These are phyloP conservation scores for Copidosoma aretas DNA, from an alignment of 2,888 invertebrate species.

Conservation along the genomic window DNA sequence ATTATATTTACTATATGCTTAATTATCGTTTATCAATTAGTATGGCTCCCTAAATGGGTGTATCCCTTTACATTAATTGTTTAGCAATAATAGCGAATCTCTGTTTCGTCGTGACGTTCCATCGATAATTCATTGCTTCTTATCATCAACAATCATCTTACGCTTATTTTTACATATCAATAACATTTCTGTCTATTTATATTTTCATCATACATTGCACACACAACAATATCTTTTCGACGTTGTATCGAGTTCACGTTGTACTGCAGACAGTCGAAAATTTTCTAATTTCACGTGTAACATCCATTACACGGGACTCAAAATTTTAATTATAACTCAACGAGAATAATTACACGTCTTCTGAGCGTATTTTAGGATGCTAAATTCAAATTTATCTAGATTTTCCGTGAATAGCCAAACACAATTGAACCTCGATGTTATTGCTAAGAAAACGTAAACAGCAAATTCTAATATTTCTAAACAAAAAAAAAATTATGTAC, in stretches of 20 bases:
- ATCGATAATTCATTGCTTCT: constrained; percentile 13
- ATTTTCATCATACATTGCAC: constrained; percentile 1
- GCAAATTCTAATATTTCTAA: too few relatives aligned
- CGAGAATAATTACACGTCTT: too few relatives aligned
- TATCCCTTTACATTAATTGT: not conserved
- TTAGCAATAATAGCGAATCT: not conserved
- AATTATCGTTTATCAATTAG: not conserved
- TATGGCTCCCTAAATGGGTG: not conserved
- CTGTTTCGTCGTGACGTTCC: not conserved
- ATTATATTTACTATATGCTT: not conserved
- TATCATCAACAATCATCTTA: not conserved
- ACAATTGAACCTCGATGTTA: too few relatives aligned
- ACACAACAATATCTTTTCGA: not conserved
- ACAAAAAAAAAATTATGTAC: too few relatives aligned
- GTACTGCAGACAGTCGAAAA: too few relatives aligned
- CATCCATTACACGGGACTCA: too few relatives aligned
- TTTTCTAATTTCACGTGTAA: too few relatives aligned
- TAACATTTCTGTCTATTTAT: constrained; percentile 16
- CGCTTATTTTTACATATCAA: constrained; percentile 2
- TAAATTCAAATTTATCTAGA: too few relatives aligned
- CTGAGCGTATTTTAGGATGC: too few relatives aligned
- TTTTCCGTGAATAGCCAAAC: too few relatives aligned
- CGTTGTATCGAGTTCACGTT: not conserved
- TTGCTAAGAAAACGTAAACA: too few relatives aligned
- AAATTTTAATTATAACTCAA: too few relatives aligned